A percentile compares a stretch with the other conserved stretches of the same genome.
Conservation (phyloP, 2,797 vertebrate species). For the Xerus rutilus region DNA sequence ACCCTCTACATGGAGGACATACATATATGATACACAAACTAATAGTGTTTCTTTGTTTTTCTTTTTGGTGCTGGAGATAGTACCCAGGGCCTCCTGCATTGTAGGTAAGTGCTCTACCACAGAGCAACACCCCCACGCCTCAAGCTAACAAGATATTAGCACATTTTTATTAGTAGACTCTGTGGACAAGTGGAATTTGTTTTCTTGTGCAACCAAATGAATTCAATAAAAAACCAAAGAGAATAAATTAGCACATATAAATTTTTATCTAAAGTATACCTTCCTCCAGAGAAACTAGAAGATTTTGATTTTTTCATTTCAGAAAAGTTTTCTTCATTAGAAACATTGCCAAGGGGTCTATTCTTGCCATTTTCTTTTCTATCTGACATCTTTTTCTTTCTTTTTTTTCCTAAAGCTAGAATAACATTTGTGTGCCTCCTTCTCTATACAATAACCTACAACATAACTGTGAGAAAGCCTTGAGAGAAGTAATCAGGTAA, state of each 20-base stretch:
- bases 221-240: slow-evolving; percentile 28
- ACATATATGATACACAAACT: not conserved
- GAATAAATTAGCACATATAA: not conserved
- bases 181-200: not conserved
- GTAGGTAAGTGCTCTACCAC: not conserved
- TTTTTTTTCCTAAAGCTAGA: not conserved
- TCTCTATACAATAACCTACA: not conserved
- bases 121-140: not conserved
- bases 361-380: not conserved
- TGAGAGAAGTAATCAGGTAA: not conserved
- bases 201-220: not conserved
- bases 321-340: not conserved
- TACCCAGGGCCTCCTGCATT: not conserved
- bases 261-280: not conserved
- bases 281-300: not conserved
- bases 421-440: not conserved
- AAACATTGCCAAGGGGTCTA: not conserved
- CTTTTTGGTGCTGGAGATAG: not conserved
- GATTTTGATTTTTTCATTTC: not conserved
- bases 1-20: not conserved
- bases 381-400: not conserved
- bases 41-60: too few relatives aligned
- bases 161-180: slow-evolving; percentile 16
- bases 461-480: not conserved
- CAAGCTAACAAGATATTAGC: not conserved